These are phyloP conservation scores for Poecilia gillii DNA, from an alignment of 2,797 vertebrate species.

Conservation along the genomic window DNA sequence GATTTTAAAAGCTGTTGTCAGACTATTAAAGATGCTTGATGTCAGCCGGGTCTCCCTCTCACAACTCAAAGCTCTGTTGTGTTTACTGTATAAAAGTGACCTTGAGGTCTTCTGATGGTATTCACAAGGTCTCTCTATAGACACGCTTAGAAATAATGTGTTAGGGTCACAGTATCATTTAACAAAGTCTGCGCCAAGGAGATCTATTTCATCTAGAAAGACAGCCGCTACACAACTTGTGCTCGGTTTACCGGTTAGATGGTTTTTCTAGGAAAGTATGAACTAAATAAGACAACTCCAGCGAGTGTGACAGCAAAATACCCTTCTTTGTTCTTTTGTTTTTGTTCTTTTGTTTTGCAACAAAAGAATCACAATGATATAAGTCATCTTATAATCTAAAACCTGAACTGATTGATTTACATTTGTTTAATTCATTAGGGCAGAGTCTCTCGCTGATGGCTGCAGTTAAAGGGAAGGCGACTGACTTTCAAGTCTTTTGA, in stretches of 20 bases:
- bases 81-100: slow-evolving; percentile 18
- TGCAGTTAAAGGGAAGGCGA: not conserved
- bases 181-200: slow-evolving; percentile 20
- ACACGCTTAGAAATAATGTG: slow-evolving; percentile 5
- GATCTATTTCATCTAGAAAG: slow-evolving; percentile 27
- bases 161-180: slow-evolving; percentile 6
- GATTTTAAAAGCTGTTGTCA: slow-evolving; percentile 1
- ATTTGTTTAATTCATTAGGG: not conserved
- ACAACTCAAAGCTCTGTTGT: slow-evolving; percentile 17
- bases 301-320: slow-evolving; percentile 28
- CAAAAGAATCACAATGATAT: slow-evolving; percentile 22
- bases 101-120: slow-evolving; percentile 35
- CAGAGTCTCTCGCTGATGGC: not conserved
- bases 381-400: slow-evolving; percentile 64
- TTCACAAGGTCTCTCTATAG: slow-evolving; percentile 23
- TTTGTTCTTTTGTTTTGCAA: slow-evolving; percentile 16
- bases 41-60: slow-evolving; percentile 4
- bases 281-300: slow-evolving; percentile 19
- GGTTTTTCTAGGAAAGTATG: slow-evolving; percentile 21
- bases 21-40: slow-evolving; percentile 10
- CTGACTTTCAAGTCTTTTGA: not conserved
- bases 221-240: slow-evolving; percentile 4
- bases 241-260: slow-evolving; percentile 31
- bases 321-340: slow-evolving; percentile 16
- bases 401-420: slow-evolving; percentile 59